phyloP scores from a whole-genome alignment of 2,797 vertebrate genomes.

The Sebastiscus albofasciatus region DNA sequence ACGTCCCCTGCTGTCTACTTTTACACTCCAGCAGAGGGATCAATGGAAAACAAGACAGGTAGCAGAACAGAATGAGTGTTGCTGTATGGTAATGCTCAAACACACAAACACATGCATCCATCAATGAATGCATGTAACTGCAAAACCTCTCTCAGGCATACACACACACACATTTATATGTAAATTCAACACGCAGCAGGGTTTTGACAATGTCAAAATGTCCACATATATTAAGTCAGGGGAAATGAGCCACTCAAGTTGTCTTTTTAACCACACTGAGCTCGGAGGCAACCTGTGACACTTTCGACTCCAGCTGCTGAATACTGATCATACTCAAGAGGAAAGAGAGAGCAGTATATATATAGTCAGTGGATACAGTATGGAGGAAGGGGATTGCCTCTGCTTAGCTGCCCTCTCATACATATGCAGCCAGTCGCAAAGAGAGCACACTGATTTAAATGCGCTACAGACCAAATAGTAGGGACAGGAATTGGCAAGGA shows the following conservation, averaged over 20 bases:
- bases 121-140: not conserved
- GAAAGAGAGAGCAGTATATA: not conserved
- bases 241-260: conserved; percentile 39
- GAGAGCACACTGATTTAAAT: conserved; percentile 23
- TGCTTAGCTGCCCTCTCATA: conserved; percentile 36
- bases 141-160: not conserved
- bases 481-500: not conserved
- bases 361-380: not conserved
- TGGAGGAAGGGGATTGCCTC: conserved; percentile 15
- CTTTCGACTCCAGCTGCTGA: conserved; percentile 33
- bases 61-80: not conserved
- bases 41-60: not conserved
- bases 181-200: conserved; percentile 9
- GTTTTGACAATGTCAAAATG: conserved; percentile 31
- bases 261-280: conserved; percentile 45
- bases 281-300: conserved; percentile 48
- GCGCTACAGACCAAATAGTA: not conserved
- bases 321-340: conserved; percentile 48
- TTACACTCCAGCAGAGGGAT: conserved; percentile 16
- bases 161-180: conserved; percentile 14
- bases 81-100: not conserved
- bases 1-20: conserved; percentile 12
- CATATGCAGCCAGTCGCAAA: conserved; percentile 38
- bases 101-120: not conserved
- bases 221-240: conserved; percentile 29